Evolutionary conservation across 2,888 invertebrate genomes (phyloP).

Genomic region (Catonia carolina): DNA sequence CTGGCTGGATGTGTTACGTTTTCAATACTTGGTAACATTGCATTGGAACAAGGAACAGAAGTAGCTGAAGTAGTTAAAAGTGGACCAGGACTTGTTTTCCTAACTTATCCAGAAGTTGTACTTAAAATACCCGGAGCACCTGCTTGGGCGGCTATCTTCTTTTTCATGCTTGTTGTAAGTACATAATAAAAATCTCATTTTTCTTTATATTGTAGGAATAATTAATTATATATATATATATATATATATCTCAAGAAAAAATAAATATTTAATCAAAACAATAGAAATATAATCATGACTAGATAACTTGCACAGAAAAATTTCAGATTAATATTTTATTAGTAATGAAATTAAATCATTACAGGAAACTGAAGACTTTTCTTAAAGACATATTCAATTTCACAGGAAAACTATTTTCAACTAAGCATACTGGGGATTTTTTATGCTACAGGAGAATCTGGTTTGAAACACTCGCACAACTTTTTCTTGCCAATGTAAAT

Average conservation of each 20-base stretch:
- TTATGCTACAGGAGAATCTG: no score
- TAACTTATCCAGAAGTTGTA: conserved; percentile 69
- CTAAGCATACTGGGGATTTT: no score
- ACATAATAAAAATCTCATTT: neutral
- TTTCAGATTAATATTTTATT: no score
- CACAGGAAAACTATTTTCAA: no score
- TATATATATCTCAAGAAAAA: no score
- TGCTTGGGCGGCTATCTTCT: conserved; percentile 65
- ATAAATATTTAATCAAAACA: neutral
- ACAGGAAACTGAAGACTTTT: no score
- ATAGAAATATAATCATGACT: no score
- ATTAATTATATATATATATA: neutral
- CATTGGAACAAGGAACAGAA: conserved; percentile 47
- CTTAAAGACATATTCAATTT: no score
- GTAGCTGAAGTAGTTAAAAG: conserved; percentile 51
- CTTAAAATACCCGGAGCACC: conserved; percentile 63
- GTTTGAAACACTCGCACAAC: no score
- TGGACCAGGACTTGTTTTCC: conserved; percentile 67
- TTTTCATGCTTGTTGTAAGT: conserved; percentile 61
- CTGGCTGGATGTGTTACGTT: conserved; percentile 70
- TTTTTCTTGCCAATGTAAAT: no score
- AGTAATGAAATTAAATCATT: no score
- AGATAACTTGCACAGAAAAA: no score
- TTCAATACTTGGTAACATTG: conserved; percentile 65
- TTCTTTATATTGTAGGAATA: neutral